Conservation (phyloP, 2,113 vertebrate species). For the Oostethus manadensis region DNA sequence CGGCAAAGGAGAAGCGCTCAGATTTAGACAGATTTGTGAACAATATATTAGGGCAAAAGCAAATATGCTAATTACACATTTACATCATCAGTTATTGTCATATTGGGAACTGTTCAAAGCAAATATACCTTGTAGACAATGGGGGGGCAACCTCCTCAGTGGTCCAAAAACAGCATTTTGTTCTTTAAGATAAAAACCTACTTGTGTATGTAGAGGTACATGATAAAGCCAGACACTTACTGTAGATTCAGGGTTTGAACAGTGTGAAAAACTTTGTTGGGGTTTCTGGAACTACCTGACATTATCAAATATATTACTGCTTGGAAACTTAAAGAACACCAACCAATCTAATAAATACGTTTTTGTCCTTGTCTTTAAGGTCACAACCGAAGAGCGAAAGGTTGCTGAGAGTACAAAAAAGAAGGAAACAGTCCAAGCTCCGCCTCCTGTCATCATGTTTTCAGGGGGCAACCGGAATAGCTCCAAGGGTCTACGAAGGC, state of each 20-base stretch:
- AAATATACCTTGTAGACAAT: not conserved
- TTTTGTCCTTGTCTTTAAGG: slow-evolving; percentile 44
- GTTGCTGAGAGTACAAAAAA: slow-evolving; percentile 39
- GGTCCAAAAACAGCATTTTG: not conserved
- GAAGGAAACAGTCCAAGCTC: slow-evolving; percentile 32
- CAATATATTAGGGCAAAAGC: no score
- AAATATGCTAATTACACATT: not conserved
- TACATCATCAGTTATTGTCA: not conserved
- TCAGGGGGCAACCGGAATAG: slow-evolving; percentile 67
- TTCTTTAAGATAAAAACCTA: not conserved
- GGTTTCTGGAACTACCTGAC: not conserved
- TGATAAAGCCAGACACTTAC: not conserved
- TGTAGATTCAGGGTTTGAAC: no score
- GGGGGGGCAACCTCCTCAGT: not conserved
- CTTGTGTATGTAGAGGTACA: not conserved
- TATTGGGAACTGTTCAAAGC: not conserved
- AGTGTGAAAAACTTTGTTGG: not conserved
- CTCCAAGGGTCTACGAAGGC: slow-evolving; percentile 76
- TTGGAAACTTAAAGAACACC: not conserved
- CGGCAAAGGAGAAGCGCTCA: no score
- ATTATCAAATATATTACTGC: not conserved
- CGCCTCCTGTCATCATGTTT: slow-evolving; percentile 71
- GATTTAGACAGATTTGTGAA: no score
- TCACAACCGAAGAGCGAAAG: slow-evolving; percentile 41
- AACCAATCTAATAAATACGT: slow-evolving; percentile 19